Percentiles rank a stretch among this genome's conserved stretches.
Evolutionary conservation across 2,113 vertebrate genomes (phyloP).

Genomic region (Oceanites oceanicus): DNA sequence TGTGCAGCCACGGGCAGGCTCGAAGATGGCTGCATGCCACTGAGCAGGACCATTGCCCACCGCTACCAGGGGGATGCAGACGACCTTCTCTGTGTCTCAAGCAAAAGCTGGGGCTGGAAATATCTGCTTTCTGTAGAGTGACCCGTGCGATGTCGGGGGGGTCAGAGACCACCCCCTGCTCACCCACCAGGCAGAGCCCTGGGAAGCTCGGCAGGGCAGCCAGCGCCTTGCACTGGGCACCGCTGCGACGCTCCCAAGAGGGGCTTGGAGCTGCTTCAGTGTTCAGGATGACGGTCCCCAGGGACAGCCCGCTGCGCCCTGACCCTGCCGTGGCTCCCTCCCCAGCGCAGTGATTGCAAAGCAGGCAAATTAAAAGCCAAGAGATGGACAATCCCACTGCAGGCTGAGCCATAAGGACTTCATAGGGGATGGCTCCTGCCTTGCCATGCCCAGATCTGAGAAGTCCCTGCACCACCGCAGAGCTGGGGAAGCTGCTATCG

Average conservation of each 20-base stretch:
- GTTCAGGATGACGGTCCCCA: fast-evolving
- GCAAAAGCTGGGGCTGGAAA: neutral
- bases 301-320: neutral
- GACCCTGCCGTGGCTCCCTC: fast-evolving
- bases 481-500: neutral
- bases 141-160: fast-evolving
- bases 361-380: neutral
- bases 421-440: neutral
- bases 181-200: neutral
- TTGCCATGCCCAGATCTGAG: neutral
- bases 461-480: neutral
- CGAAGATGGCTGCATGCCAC: neutral
- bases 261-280: neutral
- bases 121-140: fast-evolving
- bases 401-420: neutral
- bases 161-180: neutral
- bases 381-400: neutral
- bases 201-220: neutral
- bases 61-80: neutral
- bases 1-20: fast-evolving
- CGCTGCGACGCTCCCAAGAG: neutral
- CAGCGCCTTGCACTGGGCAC: too few relatives aligned
- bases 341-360: neutral
- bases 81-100: neutral
- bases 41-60: neutral